Evolutionary conservation across 2,113 vertebrate species (phyloP).

Genomic region (Mandrillus leucophaeus): DNA sequence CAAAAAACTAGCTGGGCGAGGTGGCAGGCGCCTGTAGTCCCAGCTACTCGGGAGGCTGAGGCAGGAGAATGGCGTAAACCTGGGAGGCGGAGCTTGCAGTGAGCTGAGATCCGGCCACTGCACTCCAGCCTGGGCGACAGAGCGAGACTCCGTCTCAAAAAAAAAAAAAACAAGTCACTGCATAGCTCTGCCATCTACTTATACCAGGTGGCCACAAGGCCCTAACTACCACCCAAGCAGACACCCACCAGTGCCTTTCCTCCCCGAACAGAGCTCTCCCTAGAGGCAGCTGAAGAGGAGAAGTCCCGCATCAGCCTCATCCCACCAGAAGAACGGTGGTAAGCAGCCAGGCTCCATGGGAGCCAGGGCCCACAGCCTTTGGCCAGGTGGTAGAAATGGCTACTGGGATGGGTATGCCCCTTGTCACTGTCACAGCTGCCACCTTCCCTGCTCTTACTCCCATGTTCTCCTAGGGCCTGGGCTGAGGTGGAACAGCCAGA

Average conservation of each 20-base stretch:
- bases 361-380: not conserved
- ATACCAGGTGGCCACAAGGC: not conserved
- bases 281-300: conserved; percentile 84
- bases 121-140: no score
- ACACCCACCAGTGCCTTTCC: not conserved
- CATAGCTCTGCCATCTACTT: not conserved
- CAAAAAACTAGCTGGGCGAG: no score
- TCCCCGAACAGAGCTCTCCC: conserved; percentile 74
- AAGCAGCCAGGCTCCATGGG: not conserved
- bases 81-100: no score
- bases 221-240: not conserved
- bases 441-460: no score
- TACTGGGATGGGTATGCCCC: not conserved
- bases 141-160: no score
- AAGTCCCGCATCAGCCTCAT: conserved; percentile 72
- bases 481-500: conserved; percentile 69
- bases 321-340: conserved; percentile 78
- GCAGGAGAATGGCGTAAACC: no score
- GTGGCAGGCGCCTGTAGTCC: no score
- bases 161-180: not conserved
- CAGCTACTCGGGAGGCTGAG: no score
- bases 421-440: not conserved
- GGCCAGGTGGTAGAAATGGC: not conserved
- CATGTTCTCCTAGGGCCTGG: conserved; percentile 50
- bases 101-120: no score